Evolutionary conservation across 2,113 vertebrate genomes (phyloP), one percentile per base, ranked within the genome.

Genomic region (Erpornis zantholeuca): DNA sequence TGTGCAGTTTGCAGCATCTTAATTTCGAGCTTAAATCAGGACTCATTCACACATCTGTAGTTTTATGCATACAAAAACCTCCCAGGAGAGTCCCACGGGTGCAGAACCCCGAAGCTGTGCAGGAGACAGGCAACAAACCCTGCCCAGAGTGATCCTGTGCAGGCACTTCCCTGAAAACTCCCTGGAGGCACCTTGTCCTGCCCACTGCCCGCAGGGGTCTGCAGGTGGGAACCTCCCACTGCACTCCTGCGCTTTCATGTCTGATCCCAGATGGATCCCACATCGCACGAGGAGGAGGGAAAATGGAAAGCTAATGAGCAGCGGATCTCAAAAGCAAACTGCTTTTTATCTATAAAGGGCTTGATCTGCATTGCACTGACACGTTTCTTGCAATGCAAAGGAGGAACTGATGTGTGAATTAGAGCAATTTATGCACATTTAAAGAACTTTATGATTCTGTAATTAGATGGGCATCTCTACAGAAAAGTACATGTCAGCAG

Each of bases 111-210:
- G 2, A 27, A 28, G 27, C 21, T 50, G 73, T 35, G 36, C 36
- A 69, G 91, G 40, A 63, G 45, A 13, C 17, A 20, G 25, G 54
- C 27, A 52, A 1, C 45, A 50, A 64, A 6, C 11, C 0, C 0
- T 6, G 15, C 31, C 0, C 5, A 24, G 35, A 2, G 25, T 1
- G 4, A 25, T 12, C 1, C 0, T 23, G 44, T 45, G 81, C 25
- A 61, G 31, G 17, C 28, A 18, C 36, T 82, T 11, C 59, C 31
- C 36, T 12, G 13, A 47, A 12, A 66, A 3, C 15, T 4, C 27
- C 35, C 42, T 33, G 33, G 15, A 64, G 52, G 52, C 5, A 5
- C 1, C 1, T 12, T 22, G 11, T 42, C 31, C 77, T 95, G 77
- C 31, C 45, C 24, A 2, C 42, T 14, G 3, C 35, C 44, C 65